Evolutionary conservation across 2,888 invertebrate species (phyloP).

Genomic region (Ecliptopera silaceata): DNA sequence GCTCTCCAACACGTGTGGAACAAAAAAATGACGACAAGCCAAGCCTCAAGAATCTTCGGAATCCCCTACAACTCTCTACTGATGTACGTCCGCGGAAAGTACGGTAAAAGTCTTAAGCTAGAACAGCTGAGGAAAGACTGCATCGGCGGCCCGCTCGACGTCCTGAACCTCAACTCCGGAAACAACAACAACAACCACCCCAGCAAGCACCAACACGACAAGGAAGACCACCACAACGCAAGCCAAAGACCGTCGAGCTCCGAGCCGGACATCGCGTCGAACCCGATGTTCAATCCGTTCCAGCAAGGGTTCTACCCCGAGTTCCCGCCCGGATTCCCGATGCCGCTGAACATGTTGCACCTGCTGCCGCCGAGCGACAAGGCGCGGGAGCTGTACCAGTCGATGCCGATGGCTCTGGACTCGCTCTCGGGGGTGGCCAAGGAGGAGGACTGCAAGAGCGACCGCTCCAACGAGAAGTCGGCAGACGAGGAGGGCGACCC

Average conservation of each 20-base stretch:
- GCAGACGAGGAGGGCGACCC: constrained; percentile 82
- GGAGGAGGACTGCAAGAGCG: constrained; percentile 86
- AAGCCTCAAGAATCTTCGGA: constrained; percentile 94
- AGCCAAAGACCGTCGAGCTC: constrained; percentile 86
- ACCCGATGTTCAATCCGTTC: constrained; percentile 89
- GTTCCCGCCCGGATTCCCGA: constrained; percentile 90
- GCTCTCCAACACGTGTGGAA: constrained; percentile 97
- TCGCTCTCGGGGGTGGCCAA: constrained; percentile 78
- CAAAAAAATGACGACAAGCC: constrained; percentile 96
- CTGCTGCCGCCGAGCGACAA: constrained; percentile 91
- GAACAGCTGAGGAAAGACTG: constrained; percentile 95
- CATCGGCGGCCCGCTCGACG: constrained; percentile 91
- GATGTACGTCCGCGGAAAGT: constrained; percentile 96
- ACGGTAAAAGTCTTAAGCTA: constrained; percentile 95
- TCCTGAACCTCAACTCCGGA: constrained; percentile 84
- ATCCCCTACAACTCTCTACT: constrained; percentile 96
- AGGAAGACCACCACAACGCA: constrained; percentile 70
- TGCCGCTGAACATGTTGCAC: constrained; percentile 93
- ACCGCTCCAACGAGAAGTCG: constrained; percentile 84
- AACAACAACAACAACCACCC: constrained; percentile 84
- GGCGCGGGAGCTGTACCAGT: constrained; percentile 85
- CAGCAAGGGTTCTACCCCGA: constrained; percentile 93
- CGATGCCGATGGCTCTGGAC: constrained; percentile 81
- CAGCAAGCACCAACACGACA: constrained; percentile 76
- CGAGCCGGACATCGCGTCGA: constrained; percentile 85